Evolutionary conservation across 2,797 vertebrate genomes (phyloP).

Genomic region (Anabas testudineus): DNA sequence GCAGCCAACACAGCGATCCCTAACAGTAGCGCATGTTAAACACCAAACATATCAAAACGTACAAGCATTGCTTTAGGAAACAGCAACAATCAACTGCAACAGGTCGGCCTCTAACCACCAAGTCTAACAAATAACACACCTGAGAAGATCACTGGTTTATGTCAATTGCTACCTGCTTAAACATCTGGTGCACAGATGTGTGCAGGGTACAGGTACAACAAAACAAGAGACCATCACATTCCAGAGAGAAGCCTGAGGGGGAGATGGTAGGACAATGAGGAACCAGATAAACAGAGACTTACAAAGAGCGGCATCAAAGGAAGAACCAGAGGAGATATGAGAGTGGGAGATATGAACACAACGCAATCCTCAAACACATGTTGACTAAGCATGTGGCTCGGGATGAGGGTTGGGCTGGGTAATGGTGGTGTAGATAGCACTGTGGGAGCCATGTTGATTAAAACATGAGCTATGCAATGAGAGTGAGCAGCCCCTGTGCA

Average conservation of each 20-base stretch:
- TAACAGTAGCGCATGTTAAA: background rate
- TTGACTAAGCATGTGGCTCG: conserved; percentile 41
- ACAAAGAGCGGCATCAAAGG: conserved; percentile 46
- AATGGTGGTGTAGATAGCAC: conserved; percentile 48
- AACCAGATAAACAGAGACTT: conserved; percentile 49
- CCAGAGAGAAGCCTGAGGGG: conserved; percentile 52
- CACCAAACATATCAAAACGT: background rate
- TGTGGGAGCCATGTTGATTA: conserved; percentile 60
- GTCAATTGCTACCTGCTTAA: conserved; percentile 19
- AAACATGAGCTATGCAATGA: conserved; percentile 71
- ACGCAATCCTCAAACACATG: conserved; percentile 51
- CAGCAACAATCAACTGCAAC: conserved; percentile 6
- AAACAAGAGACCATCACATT: conserved; percentile 47
- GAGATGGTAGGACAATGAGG: conserved; percentile 44
- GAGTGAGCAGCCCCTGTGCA: conserved; percentile 56
- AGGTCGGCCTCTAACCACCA: conserved; percentile 12
- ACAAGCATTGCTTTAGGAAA: background rate
- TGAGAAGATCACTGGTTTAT: conserved; percentile 36
- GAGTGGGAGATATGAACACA: conserved; percentile 18
- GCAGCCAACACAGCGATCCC: too few relatives aligned
- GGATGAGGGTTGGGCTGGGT: conserved; percentile 9
- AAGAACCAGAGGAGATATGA: conserved; percentile 27
- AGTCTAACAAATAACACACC: conserved; percentile 50
- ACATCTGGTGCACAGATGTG: conserved; percentile 73
- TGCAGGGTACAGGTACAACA: conserved; percentile 52